These are phyloP conservation scores for Scaptomyza caliginosa DNA, from an alignment of 2,888 invertebrate genomes.

Conservation along the genomic window DNA sequence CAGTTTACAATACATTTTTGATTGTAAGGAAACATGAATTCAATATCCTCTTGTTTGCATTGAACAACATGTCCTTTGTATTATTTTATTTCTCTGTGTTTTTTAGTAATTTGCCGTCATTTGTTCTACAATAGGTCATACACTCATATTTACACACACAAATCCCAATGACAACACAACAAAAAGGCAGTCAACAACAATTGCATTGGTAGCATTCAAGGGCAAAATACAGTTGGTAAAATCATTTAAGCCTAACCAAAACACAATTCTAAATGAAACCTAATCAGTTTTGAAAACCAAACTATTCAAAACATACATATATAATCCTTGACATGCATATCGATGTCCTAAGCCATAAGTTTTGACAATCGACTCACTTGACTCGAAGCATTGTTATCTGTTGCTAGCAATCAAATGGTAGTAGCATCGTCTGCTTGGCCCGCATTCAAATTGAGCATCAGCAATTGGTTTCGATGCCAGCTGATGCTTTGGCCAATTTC, in stretches of 20 bases:
- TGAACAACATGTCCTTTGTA: not conserved
- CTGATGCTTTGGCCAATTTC: conserved; percentile 26
- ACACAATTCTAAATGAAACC: not conserved
- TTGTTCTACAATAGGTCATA: not conserved
- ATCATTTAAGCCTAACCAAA: not conserved
- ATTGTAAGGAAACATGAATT: too few relatives aligned
- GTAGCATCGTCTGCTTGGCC: conserved; percentile 22
- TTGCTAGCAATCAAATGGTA: conserved; percentile 20
- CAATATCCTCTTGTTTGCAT: not conserved
- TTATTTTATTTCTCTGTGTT: not conserved
- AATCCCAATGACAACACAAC: not conserved
- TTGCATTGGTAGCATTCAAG: not conserved
- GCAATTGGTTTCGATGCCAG: conserved; percentile 20
- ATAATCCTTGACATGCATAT: conserved; percentile 22
- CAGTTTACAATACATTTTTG: not conserved
- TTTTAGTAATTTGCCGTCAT: not conserved
- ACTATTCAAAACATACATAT: conserved; percentile 14
- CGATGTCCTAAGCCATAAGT: conserved; percentile 12
- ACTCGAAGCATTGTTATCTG: conserved; percentile 26
- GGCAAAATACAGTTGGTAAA: not conserved
- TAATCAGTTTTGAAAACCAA: conserved; percentile 26
- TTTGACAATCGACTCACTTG: conserved; percentile 9
- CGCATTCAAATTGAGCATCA: conserved; percentile 31
- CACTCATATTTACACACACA: not conserved
- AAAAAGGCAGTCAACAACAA: not conserved